Evolutionary conservation across 2,888 invertebrate genomes (phyloP).

Genomic region (Punctoribates punctum): DNA sequence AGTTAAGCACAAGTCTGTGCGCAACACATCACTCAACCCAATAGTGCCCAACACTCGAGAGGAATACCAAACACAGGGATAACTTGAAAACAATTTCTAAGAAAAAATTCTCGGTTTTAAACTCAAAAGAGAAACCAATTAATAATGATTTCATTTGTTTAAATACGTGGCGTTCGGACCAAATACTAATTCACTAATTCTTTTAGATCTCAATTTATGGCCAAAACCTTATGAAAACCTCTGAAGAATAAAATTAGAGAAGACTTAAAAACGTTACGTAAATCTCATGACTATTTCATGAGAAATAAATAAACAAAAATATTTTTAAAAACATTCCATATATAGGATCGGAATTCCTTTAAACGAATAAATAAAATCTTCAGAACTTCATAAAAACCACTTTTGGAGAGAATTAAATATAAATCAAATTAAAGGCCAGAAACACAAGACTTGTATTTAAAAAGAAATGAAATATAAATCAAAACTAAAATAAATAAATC

Average conservation of each 20-base stretch:
- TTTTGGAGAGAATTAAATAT: background rate
- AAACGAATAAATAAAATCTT: background rate
- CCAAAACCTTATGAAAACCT: no score
- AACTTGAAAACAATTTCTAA: background rate
- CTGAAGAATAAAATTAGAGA: background rate
- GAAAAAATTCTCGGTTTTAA: background rate
- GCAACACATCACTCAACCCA: background rate
- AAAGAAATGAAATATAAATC: no score
- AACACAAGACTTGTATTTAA: no score
- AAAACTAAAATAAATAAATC: background rate
- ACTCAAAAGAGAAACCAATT: background rate
- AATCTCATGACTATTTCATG: constrained; percentile 16
- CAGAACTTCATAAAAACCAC: background rate
- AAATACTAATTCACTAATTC: background rate
- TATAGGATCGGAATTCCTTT: background rate
- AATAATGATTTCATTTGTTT: background rate
- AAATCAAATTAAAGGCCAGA: background rate
- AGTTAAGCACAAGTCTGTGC: background rate
- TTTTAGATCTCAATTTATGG: background rate
- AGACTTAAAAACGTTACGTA: no score
- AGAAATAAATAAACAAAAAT: background rate
- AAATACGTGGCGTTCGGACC: background rate
- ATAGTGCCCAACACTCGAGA: background rate
- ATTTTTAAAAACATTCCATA: background rate
- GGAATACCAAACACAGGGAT: background rate